Base-by-base conservation (phyloP, 2,888 invertebrate genomes). In the Neoitamus cyanurus region DNA sequence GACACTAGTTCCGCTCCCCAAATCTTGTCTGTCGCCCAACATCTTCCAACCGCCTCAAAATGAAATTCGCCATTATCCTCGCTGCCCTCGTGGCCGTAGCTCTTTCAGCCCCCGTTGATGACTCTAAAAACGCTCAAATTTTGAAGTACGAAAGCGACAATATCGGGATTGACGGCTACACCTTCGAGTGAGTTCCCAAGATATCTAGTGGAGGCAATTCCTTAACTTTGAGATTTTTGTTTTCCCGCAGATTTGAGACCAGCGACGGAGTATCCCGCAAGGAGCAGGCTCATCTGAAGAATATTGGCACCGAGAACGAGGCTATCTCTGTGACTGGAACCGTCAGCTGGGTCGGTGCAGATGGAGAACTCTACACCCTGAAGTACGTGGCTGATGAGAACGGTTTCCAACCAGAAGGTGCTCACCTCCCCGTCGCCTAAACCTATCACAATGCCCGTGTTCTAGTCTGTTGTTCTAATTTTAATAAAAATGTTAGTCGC, bases 281-380 rank as follows among this genome's bases (percentile, higher is more conserved):
- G 86, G 95, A 95, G 88, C 92, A 93, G 88, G 95, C 93, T 0
- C 91, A 92, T 68, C 90, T 95, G 48, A 90, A 92, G 86, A 94
- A 95, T 89, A 92, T 93, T 1, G 94, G 94, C n/a, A 93, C 93
- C 1, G 94, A 94, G 42, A 93, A 94, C 84, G 93, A 94, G 88
- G 92, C 93, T 28, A 92, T 94, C 31, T 92, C 92, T 9, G 93
- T 95, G 13, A 92, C 92, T 58, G 95, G 95, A 70, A 92, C 93
- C 20, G 93, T 93, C 89, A 92, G 93, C 0, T 95, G 93, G 92
- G 90, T 92, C 9, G 94, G 93, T 4, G 92, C 93, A 13, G 94
- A 94, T 87, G 94, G 94, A 1, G 93, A 93, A 86, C 92, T 93
- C 73, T 94, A 94, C 88, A 93, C 93, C 31, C 88, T 91, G 9